Evolutionary conservation across 2,888 invertebrate genomes (phyloP), one percentile per base, ranked within the genome.

Genomic region (Chloromyia formosa): DNA sequence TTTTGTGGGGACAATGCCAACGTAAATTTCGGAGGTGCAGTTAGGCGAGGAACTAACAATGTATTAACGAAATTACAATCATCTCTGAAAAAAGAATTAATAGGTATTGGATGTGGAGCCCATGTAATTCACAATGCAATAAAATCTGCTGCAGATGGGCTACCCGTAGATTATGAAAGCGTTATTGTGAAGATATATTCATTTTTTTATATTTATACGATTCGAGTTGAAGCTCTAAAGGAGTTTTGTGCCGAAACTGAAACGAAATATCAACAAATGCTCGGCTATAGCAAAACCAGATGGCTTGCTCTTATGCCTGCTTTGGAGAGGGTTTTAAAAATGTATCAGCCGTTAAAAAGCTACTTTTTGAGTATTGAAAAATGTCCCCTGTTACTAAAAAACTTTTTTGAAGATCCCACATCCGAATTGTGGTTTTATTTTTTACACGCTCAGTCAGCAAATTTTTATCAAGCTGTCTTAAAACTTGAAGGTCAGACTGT

Each of bases 151-250:
- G 27, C 27, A 35, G 27, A 35, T 35, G n/a, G n/a, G n/a, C 78
- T 80, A 75, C 74, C 80, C 74, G 74, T 80, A 66, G 80, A 80
- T 27, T 45, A 56, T 4, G 76, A 76, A 66, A 62, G 35, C 10
- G 68, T 76, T n/a, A n/a, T n/a, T n/a, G n/a, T n/a, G n/a, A n/a
- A 35, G 27, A 35, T 35, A 35, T 35, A 35, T 4, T 35, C 27
- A 7, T 7, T 35, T 79, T 79, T 79, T 61, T 76, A 69, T 78
- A 75, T 78, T 56, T n/a, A 49, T n/a, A 49, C 12, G 74, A 79
- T 79, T 49, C 76, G 78, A 45, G 78, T 80, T 66, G 78, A 62
- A 66, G 23, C 45, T 49, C 23, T 75, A 68, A 75, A 75, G 64
- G 68, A 75, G 20, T 75, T 75, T 22, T 75, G 75, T 72, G 64